Conservation (phyloP, 2,888 invertebrate species). For the Lycocerus yunnanus region DNA sequence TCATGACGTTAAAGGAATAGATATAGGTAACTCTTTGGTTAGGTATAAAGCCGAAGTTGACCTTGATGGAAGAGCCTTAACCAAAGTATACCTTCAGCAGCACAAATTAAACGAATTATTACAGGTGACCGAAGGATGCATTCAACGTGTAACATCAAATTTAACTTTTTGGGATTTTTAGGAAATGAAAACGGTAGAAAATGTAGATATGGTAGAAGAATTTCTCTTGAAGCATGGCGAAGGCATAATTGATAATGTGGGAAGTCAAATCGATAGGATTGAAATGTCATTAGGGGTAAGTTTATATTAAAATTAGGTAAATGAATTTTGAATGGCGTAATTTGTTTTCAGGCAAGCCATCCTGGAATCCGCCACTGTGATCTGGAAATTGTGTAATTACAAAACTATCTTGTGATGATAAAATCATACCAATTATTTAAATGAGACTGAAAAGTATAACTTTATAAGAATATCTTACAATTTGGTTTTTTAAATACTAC, state of each 20-base stretch:
- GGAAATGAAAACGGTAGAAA: slow-evolving; percentile 85
- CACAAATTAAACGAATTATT: slow-evolving; percentile 82
- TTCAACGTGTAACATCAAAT: background rate
- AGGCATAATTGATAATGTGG: slow-evolving; percentile 96
- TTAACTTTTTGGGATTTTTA: slow-evolving; percentile 53
- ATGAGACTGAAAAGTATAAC: background rate
- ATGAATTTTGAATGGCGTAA: slow-evolving; percentile 10
- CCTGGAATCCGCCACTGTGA: slow-evolving; percentile 95
- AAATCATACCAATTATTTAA: background rate
- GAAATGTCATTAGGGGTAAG: slow-evolving; percentile 91
- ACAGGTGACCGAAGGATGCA: slow-evolving; percentile 60
- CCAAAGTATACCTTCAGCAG: slow-evolving; percentile 90
- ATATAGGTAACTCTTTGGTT: slow-evolving; percentile 93
- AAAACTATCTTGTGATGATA: background rate
- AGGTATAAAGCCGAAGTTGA: slow-evolving; percentile 99
- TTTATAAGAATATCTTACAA: background rate
- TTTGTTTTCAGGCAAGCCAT: slow-evolving; percentile 79
- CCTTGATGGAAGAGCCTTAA: slow-evolving; percentile 95
- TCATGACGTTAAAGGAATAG: slow-evolving; percentile 98
- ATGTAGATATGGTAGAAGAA: slow-evolving; percentile 85
- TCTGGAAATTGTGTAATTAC: slow-evolving; percentile 81
- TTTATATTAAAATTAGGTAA: too few relatives aligned
- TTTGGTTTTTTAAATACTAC: background rate
- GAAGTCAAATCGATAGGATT: slow-evolving; percentile 97
- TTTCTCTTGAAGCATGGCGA: slow-evolving; percentile 96